Conservation (phyloP, 2,113 vertebrate genomes). For the Tragelaphus buxtoni region DNA sequence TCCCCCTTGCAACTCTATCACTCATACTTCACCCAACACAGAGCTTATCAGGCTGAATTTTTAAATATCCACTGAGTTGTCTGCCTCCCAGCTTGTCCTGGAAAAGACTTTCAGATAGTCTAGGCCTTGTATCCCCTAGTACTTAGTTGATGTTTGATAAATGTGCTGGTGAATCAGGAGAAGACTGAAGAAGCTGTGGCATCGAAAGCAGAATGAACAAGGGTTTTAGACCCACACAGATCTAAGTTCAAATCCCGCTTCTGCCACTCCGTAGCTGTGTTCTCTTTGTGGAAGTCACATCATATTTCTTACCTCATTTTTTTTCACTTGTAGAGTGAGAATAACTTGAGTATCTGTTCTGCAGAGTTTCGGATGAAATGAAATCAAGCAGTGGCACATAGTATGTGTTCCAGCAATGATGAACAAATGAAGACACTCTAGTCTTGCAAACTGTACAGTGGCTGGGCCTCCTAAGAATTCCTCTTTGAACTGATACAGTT, state of each 20-base stretch:
- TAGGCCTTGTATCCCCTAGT: background rate
- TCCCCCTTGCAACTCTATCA: background rate
- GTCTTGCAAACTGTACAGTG: background rate
- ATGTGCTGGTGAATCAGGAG: background rate
- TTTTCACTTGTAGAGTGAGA: background rate
- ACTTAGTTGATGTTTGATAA: background rate
- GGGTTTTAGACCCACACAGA: background rate
- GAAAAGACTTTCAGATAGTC: background rate
- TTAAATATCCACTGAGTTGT: background rate
- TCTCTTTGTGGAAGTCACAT: background rate
- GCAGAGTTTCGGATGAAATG: conserved; percentile 4
- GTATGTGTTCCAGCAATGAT: background rate
- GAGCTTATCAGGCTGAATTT: background rate
- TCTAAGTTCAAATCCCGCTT: background rate
- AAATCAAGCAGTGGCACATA: background rate
- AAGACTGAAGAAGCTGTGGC: background rate
- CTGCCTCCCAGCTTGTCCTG: background rate
- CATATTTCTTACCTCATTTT: background rate
- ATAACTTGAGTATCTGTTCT: background rate
- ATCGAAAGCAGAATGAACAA: background rate
- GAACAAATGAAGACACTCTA: background rate
- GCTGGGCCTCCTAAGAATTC: background rate
- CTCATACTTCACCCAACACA: background rate
- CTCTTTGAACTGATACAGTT: background rate
- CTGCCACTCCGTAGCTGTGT: background rate